A percentile compares a stretch with the other conserved stretches of the same genome.
Evolutionary conservation across 2,113 vertebrate genomes (phyloP).

Genomic region (Sinocyclocheilus maitianheensis): DNA sequence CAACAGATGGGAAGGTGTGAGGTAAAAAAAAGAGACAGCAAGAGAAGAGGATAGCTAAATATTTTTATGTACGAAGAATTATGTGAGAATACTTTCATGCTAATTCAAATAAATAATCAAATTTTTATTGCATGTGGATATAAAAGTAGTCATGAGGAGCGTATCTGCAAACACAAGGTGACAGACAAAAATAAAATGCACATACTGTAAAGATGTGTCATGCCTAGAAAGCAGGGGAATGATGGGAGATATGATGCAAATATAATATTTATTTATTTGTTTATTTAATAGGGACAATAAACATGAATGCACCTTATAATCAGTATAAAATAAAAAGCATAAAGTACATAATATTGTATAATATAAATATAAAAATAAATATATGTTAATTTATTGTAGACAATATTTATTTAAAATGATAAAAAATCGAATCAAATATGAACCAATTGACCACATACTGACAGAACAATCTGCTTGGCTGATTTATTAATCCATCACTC

Average conservation of each 20-base stretch:
- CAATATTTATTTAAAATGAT: background rate
- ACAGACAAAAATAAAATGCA: too few relatives aligned
- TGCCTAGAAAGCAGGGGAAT: too few relatives aligned
- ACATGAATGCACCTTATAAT: too few relatives aligned
- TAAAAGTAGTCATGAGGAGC: background rate
- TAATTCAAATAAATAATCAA: background rate
- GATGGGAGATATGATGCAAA: too few relatives aligned
- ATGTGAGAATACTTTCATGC: background rate
- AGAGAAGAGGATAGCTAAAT: background rate
- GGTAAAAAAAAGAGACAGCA: background rate
- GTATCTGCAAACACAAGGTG: background rate
- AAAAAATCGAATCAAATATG: background rate
- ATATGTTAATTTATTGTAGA: background rate
- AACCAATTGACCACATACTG: background rate
- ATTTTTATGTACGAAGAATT: background rate
- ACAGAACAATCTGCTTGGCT: background rate
- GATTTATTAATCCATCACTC: too few relatives aligned
- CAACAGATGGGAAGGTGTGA: background rate
- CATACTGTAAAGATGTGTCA: too few relatives aligned
- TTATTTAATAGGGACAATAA: too few relatives aligned
- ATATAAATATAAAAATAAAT: too few relatives aligned
- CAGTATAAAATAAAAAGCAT: too few relatives aligned
- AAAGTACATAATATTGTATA: too few relatives aligned
- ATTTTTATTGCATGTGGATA: background rate
- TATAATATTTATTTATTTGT: too few relatives aligned